Conservation (phyloP, 2,113 vertebrate species). For the Tragelaphus scriptus region DNA sequence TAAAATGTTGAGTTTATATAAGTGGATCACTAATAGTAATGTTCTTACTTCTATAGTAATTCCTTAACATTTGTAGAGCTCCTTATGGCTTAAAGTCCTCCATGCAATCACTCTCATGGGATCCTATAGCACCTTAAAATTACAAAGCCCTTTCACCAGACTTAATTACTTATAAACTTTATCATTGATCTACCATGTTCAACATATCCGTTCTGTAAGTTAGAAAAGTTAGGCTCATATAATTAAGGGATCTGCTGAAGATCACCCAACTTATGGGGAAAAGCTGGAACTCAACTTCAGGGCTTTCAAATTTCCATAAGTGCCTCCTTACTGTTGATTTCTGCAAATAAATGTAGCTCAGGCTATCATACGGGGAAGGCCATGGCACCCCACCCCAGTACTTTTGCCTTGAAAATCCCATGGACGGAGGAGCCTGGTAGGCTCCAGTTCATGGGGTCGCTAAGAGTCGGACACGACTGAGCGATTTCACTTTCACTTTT, state of each 20-base stretch:
- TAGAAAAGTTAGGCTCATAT: neutral
- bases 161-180: neutral
- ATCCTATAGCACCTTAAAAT: neutral
- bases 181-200: neutral
- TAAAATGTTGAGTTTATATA: neutral
- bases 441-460: too few species aligned
- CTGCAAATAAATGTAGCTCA: neutral
- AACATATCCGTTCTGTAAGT: neutral
- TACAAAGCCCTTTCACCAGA: neutral
- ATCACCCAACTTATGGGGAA: neutral
- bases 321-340: neutral
- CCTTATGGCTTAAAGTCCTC: conserved; percentile 1
- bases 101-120: neutral
- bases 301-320: neutral
- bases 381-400: too few species aligned
- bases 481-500: too few species aligned
- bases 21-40: neutral
- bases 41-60: neutral
- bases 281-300: neutral
- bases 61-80: neutral
- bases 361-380: neutral
- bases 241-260: neutral
- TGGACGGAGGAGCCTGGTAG: too few species aligned
- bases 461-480: too few species aligned
- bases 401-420: too few species aligned